These are phyloP conservation scores for Entosphenus tridentatus DNA, from an alignment of 2,113 vertebrate genomes.

Conservation along the genomic window DNA sequence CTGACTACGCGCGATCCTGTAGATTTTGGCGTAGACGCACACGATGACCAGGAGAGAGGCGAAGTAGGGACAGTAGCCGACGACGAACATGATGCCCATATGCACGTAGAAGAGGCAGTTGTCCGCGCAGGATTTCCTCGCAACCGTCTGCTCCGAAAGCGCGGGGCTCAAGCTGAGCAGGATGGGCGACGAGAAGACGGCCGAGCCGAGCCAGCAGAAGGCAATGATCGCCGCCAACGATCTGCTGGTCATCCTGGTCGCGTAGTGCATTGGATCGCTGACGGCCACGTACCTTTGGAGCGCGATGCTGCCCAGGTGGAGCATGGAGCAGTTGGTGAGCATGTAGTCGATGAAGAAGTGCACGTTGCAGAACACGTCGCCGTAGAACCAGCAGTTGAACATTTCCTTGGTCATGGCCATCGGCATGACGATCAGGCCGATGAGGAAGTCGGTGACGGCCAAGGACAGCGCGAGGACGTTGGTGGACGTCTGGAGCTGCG, in stretches of 20 bases:
- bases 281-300: slow-evolving; percentile 20
- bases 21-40: too few relatives aligned
- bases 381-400: slow-evolving; percentile 24
- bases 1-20: too few relatives aligned
- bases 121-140: too few relatives aligned
- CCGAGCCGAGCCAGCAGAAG: slow-evolving; percentile 15
- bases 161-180: slow-evolving; percentile 8
- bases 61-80: too few relatives aligned
- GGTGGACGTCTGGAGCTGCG: slow-evolving; percentile 22
- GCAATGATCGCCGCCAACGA: slow-evolving; percentile 11
- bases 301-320: slow-evolving; percentile 20
- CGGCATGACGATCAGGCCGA: slow-evolving; percentile 22
- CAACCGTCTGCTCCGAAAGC: too few relatives aligned
- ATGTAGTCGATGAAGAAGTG: slow-evolving; percentile 23
- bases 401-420: slow-evolving; percentile 22
- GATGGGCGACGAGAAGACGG: slow-evolving; percentile 16
- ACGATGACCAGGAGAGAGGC: too few relatives aligned
- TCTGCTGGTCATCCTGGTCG: slow-evolving; percentile 13
- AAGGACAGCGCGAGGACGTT: slow-evolving; percentile 24
- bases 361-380: slow-evolving; percentile 20
- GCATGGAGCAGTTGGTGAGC: slow-evolving; percentile 23
- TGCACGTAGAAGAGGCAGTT: too few relatives aligned
- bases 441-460: slow-evolving; percentile 18
- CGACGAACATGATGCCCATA: too few relatives aligned
- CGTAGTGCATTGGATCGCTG: slow-evolving; percentile 18